A percentile compares a stretch with the other conserved stretches of the same genome.
Evolutionary conservation across 2,113 vertebrate genomes (phyloP).

Genomic region (Falco punctatus): DNA sequence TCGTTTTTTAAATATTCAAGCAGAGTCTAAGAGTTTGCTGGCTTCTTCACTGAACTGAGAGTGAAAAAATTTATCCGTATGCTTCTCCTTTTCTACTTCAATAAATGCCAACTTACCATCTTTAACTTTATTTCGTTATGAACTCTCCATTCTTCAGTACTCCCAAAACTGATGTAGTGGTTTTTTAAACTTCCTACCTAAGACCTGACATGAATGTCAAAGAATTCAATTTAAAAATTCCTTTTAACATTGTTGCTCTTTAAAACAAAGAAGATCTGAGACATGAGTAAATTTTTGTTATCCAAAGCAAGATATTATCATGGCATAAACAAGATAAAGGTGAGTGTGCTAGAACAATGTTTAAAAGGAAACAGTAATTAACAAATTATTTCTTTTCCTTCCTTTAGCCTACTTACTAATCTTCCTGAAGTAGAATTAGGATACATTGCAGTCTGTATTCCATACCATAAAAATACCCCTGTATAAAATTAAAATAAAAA

Average conservation of each 20-base stretch:
- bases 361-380: not conserved
- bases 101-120: not conserved
- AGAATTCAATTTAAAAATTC: not conserved
- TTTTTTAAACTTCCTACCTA: not conserved
- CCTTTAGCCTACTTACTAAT: not conserved
- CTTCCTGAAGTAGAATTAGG: not conserved
- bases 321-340: not conserved
- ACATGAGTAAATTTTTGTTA: not conserved
- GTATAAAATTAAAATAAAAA: not conserved
- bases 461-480: not conserved
- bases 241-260: not conserved
- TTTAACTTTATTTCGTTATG: not conserved
- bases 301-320: not conserved
- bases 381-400: not conserved
- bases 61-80: not conserved
- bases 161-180: not conserved
- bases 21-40: not conserved
- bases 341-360: not conserved
- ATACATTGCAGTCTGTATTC: not conserved
- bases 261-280: not conserved
- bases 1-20: not conserved
- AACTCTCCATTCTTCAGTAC: not conserved
- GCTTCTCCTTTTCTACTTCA: not conserved
- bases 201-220: not conserved
- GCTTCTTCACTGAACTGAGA: not conserved